Percentiles rank a stretch among this genome's conserved stretches.
Conservation (phyloP, 2,797 vertebrate species). For the Pseudocheirus occidentalis region DNA sequence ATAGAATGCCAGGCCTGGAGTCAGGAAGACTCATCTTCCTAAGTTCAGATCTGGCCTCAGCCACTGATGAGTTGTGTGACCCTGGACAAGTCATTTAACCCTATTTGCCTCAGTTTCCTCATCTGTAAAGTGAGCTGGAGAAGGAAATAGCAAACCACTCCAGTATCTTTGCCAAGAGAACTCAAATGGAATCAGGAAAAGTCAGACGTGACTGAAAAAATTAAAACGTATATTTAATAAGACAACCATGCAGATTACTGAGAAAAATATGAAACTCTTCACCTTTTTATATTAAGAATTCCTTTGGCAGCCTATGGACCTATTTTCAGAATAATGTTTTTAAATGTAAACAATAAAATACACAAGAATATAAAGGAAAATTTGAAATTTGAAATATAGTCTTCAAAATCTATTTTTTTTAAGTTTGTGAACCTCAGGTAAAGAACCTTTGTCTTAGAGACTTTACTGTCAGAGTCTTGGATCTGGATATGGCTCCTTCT, state of each 20-base stretch:
- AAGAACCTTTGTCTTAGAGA: neutral
- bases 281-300: neutral
- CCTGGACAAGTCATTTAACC: neutral
- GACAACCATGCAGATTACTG: neutral
- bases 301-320: neutral
- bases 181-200: neutral
- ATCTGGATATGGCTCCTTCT: no score
- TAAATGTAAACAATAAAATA: neutral
- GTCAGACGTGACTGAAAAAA: neutral
- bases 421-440: neutral
- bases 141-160: neutral
- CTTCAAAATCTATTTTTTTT: neutral
- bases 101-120: neutral
- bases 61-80: neutral
- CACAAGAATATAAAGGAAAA: neutral
- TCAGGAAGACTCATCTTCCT: neutral
- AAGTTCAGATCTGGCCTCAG: neutral
- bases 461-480: neutral
- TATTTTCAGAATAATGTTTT: neutral
- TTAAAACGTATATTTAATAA: neutral
- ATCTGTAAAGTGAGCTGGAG: neutral
- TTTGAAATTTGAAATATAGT: neutral
- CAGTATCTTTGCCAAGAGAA: neutral
- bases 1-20: no score
- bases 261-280: neutral